Percentiles rank a stretch among this genome's conserved stretches.
phyloP scores from a whole-genome alignment of 2,888 invertebrate species.

The Dynastes tityus region DNA sequence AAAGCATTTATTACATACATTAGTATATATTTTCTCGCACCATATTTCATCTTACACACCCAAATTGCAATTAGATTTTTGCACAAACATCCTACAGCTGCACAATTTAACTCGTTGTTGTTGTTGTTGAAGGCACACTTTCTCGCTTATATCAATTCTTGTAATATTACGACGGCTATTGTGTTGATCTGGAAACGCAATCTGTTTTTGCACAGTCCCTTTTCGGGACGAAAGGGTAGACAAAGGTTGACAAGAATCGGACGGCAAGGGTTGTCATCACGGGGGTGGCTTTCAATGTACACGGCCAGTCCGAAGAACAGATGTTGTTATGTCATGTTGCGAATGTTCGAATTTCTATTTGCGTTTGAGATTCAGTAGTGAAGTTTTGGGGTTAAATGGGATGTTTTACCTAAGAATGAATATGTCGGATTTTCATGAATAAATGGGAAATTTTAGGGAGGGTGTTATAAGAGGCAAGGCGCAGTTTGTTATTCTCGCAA shows the following conservation, averaged over 20 bases:
- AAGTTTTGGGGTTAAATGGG: constrained; percentile 23
- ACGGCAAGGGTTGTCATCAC: background rate
- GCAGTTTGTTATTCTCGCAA: constrained; percentile 1
- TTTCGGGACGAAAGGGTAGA: constrained; percentile 29
- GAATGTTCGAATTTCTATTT: constrained; percentile 15
- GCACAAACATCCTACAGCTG: constrained; percentile 12
- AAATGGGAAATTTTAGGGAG: background rate
- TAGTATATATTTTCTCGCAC: too few relatives aligned
- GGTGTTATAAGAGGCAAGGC: background rate
- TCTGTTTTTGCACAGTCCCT: constrained; percentile 33
- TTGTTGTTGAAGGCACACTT: too few relatives aligned
- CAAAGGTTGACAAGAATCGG: constrained; percentile 28
- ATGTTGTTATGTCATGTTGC: constrained; percentile 46
- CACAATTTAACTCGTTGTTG: background rate
- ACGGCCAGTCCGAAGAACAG: constrained; percentile 13
- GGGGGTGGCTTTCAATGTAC: constrained; percentile 16
- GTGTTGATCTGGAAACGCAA: constrained; percentile 36
- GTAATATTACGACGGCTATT: constrained; percentile 32
- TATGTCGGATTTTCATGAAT: background rate
- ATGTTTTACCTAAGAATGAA: constrained; percentile 1
- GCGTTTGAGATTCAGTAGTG: constrained; percentile 23
- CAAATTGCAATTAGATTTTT: background rate
- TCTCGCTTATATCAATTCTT: background rate
- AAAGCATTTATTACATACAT: too few relatives aligned
- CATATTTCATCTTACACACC: background rate